Evolutionary conservation across 2,113 vertebrate species (phyloP).

Genomic region (rat (Rattus norvegicus)): GRCr8 NC_086021.1:100466501-100467000

Average conservation of each 20-base stretch:
- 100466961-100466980: neutral
- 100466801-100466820: neutral
- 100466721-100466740: slow-evolving; percentile 29
- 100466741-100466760: neutral
- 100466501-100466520: neutral
- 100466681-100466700: neutral
- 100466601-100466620: neutral
- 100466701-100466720: slow-evolving; percentile 1
- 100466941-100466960: slow-evolving; percentile 30
- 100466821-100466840: neutral
- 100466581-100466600: neutral
- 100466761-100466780: neutral
- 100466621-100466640: neutral
- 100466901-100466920: slow-evolving; percentile 17
- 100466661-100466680: neutral
- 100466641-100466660: neutral
- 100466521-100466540: neutral
- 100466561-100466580: neutral
- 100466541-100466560: neutral
- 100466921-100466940: slow-evolving; percentile 40
- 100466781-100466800: neutral
- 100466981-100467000: neutral
- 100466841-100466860: slow-evolving; percentile 23
- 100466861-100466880: neutral
- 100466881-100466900: slow-evolving; percentile 41